Conservation (phyloP, 2,113 vertebrate genomes). For the Xenotilapia caudafasciata region DNA sequence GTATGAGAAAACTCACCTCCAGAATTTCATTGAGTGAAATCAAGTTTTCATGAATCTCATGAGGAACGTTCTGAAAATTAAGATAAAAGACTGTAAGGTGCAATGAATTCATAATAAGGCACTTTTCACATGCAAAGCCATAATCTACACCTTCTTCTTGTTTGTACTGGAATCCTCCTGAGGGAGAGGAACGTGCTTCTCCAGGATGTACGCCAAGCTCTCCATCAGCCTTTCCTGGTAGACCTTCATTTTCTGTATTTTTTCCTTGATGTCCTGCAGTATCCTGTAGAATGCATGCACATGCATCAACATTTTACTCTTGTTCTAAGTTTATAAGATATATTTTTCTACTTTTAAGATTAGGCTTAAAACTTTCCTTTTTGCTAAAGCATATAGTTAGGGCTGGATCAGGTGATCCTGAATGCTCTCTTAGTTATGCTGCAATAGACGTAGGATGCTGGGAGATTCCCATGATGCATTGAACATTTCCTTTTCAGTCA, state of each 20-base stretch:
- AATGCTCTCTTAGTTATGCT: neutral
- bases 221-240: conserved; percentile 68
- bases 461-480: neutral
- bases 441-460: neutral
- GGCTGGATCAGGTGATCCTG: neutral
- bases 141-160: conserved; percentile 62
- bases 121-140: neutral
- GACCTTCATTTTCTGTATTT: conserved; percentile 65
- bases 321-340: neutral
- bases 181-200: conserved; percentile 63
- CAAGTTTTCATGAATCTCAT: conserved; percentile 18
- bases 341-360: neutral
- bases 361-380: neutral
- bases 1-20: conserved; percentile 56
- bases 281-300: conserved; percentile 29
- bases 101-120: neutral
- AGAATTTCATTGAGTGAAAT: conserved; percentile 72
- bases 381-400: neutral
- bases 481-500: neutral
- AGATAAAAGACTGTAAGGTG: neutral
- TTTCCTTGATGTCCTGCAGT: conserved; percentile 62
- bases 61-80: conserved; percentile 27
- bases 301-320: neutral
- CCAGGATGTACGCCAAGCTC: conserved; percentile 62
- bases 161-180: conserved; percentile 3